Base-by-base conservation (phyloP, 2,888 invertebrate genomes). In the Morinoia aosen region DNA sequence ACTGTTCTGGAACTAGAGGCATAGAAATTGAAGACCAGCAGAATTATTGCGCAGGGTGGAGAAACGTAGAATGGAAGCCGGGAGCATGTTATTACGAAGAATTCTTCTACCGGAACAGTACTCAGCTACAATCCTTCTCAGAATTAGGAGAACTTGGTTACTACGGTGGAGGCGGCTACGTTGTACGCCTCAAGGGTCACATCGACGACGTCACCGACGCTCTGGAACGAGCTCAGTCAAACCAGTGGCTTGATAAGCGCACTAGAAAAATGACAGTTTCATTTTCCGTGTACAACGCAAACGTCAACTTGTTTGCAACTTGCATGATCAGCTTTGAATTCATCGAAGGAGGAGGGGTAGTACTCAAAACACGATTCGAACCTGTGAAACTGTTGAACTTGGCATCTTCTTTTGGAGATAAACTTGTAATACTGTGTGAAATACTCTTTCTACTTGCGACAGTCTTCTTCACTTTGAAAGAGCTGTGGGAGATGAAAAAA, bases 261-360 rank as follows among this genome's bases (percentile, higher is more conserved):
- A 98, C 98, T 7, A 96, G 98, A 95, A 97, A 97, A 3, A 97
- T 98, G 8, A 97, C 97, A 96, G 97, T 98, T 33, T 98, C 98
- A 96, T 97, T 98, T 96, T 97, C 98, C 0, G 97, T 97, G 61
- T 98, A 97, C 97, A 98, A 98, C 96, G 97, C 97, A 7, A 97
- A 97, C 96, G 96, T 97, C 58, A 97, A 97, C 88, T 96, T 97
- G 39, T 97, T 97, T 91, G 97, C 97, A 4, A 97, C 96, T 0
- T 96, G 96, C 12, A 96, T 95, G 2, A 95, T 97, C 16, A 95
- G 95, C 14, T 96, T 96, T 4, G 97, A 97, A 91, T 96, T 97
- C 76, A 95, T 94, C 25, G 96, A 96, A 64, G 97, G 97, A 33
- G 97, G 97, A 40, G 97, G 97, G 7, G 96, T 97, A 14, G 48